These are phyloP conservation scores for Lepilemur septentrionalis DNA, from an alignment of 2,797 vertebrate genomes.

Conservation along the genomic window DNA sequence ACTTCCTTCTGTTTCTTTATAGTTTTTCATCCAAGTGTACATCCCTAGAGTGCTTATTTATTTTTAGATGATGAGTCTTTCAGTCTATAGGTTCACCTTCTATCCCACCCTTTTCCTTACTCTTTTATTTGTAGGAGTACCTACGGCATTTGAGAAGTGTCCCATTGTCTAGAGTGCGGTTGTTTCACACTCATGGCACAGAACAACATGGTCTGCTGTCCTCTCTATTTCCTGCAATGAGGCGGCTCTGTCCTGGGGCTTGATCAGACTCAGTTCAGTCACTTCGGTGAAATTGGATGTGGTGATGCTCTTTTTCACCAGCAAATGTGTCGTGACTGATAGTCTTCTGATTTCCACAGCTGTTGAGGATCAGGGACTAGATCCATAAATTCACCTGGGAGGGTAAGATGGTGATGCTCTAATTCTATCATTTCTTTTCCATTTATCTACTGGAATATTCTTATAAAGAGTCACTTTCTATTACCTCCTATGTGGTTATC, in stretches of 20 bases:
- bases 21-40: not conserved
- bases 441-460: not conserved
- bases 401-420: not conserved
- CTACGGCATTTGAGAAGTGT: not conserved
- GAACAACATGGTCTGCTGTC: not conserved
- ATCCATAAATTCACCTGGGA: not conserved
- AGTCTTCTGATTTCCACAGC: not conserved
- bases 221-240: not conserved
- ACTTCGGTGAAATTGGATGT: not conserved
- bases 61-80: not conserved
- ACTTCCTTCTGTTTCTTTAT: not conserved
- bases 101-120: not conserved
- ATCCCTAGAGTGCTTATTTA: not conserved
- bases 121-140: not conserved
- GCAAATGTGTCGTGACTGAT: not conserved
- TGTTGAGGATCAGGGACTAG: not conserved
- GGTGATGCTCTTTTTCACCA: not conserved
- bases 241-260: too few species aligned
- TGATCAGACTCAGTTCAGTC: not conserved
- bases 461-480: not conserved
- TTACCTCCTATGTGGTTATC: not conserved
- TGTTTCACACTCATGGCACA: not conserved
- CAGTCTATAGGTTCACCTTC: not conserved
- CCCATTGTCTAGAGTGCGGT: not conserved
- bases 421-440: not conserved